These are phyloP conservation scores for Lasioglossum baleicum DNA, from an alignment of 1,140 invertebrate genomes.

Conservation along the genomic window DNA sequence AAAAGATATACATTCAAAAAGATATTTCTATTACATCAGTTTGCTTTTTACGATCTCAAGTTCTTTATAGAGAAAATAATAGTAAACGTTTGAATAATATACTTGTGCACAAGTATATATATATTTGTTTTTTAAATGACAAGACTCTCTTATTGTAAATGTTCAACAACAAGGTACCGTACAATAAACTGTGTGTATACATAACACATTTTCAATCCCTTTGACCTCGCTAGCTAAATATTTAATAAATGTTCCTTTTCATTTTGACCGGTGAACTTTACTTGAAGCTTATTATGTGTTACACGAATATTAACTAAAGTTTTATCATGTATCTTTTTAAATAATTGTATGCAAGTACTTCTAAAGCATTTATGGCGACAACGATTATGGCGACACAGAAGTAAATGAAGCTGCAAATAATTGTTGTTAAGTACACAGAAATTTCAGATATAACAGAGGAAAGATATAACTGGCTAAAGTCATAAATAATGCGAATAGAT, in stretches of 20 bases:
- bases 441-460: not conserved
- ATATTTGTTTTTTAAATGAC: constrained; percentile 45
- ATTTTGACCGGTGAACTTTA: constrained; percentile 28
- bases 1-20: constrained; percentile 3
- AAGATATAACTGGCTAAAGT: not conserved
- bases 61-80: constrained; percentile 23
- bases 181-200: constrained; percentile 74
- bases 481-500: not conserved
- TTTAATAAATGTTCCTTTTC: constrained; percentile 46
- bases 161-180: constrained; percentile 71
- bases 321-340: constrained; percentile 17
- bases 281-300: constrained; percentile 52
- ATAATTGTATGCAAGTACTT: too few species aligned
- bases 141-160: constrained; percentile 70
- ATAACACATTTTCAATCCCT: constrained; percentile 67
- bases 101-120: not conserved
- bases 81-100: constrained; percentile 32
- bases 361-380: not conserved
- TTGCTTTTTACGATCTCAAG: constrained; percentile 19
- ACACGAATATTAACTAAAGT: constrained; percentile 53
- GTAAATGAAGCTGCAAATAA: not conserved
- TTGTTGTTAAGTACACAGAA: constrained; percentile 27
- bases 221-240: constrained; percentile 42
- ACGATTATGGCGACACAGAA: not conserved
- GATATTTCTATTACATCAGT: constrained; percentile 5